These are phyloP conservation scores for Acheta domesticus DNA, from an alignment of 2,888 invertebrate genomes.

Conservation along the genomic window DNA sequence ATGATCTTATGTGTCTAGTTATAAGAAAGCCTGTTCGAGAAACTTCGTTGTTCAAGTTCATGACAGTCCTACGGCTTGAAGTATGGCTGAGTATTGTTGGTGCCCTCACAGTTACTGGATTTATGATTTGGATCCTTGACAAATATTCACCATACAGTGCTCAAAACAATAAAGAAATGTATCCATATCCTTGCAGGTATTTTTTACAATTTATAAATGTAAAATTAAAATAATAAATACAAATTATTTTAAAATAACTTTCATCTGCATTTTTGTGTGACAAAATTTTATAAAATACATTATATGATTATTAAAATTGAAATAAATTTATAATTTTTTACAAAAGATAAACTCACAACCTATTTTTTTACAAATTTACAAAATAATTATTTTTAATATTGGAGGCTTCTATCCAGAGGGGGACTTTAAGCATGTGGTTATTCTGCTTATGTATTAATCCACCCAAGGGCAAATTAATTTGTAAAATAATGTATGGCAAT, in stretches of 20 bases:
- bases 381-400: no score
- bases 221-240: no score
- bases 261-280: background rate
- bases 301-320: background rate
- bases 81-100: conserved; percentile 88
- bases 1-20: conserved; percentile 51
- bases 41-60: conserved; percentile 86
- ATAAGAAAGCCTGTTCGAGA: conserved; percentile 78
- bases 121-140: conserved; percentile 86
- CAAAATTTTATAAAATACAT: background rate
- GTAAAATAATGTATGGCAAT: no score
- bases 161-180: conserved; percentile 73
- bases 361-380: no score
- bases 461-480: no score
- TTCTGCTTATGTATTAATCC: no score
- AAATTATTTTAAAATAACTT: background rate
- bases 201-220: no score
- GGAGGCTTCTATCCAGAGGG: no score
- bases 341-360: no score
- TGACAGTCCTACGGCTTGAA: conserved; percentile 83
- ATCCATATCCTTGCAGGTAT: conserved; percentile 72
- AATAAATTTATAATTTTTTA: no score
- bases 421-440: no score
- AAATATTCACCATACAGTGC: conserved; percentile 88
- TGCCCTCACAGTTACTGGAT: conserved; percentile 74